Evolutionary conservation across 2,888 invertebrate species (phyloP).

Genomic region (Torymus tubicola): DNA sequence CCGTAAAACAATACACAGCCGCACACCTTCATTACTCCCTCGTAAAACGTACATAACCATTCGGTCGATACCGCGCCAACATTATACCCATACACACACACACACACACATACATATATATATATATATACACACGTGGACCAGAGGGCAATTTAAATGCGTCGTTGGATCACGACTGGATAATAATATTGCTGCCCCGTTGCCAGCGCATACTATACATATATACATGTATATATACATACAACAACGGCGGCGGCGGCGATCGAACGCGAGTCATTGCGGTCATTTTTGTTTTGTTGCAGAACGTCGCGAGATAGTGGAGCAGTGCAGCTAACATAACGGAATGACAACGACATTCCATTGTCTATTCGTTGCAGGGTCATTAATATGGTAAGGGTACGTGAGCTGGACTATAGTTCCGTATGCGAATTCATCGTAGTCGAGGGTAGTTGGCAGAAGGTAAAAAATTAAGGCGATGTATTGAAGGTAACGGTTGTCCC

Average conservation of each 20-base stretch:
- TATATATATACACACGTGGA: too few species aligned
- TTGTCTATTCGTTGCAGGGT: conserved; percentile 33
- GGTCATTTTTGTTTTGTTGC: neutral
- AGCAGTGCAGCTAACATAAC: conserved; percentile 34
- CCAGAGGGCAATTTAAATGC: conserved; percentile 70
- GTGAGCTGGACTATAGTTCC: neutral
- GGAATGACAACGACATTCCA: conserved; percentile 52
- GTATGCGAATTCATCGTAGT: conserved; percentile 1
- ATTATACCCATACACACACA: neutral
- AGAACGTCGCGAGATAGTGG: conserved; percentile 2
- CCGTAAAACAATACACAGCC: too few species aligned
- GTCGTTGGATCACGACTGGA: conserved; percentile 68
- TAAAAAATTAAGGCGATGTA: too few species aligned
- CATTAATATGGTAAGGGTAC: conserved; percentile 39
- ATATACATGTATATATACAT: conserved; percentile 3
- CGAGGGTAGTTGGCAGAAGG: too few species aligned
- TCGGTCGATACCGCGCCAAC: too few species aligned
- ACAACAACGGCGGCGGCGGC: neutral
- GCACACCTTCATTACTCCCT: too few species aligned
- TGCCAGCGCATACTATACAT: neutral
- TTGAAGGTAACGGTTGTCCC: too few species aligned
- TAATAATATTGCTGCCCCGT: conserved; percentile 34
- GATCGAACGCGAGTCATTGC: conserved; percentile 43
- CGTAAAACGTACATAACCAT: neutral
- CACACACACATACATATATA: too few species aligned